These are phyloP conservation scores for Tipula vernalis DNA, from an alignment of 2,888 invertebrate species.

Conservation along the genomic window DNA sequence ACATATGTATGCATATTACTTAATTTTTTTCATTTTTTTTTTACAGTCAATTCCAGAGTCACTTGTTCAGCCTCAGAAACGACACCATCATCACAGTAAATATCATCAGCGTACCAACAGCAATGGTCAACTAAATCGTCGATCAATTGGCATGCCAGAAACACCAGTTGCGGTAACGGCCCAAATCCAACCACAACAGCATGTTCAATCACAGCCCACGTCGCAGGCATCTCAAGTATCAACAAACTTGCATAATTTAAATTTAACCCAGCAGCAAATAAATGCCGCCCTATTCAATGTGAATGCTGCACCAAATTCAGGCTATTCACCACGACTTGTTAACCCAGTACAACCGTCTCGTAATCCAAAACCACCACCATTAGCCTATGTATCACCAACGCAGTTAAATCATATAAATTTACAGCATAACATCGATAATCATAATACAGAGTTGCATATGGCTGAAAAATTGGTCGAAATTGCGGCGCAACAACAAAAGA, in stretches of 20 bases:
- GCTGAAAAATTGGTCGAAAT: slow-evolving; percentile 34
- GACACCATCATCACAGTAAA: slow-evolving; percentile 26
- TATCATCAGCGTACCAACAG: slow-evolving; percentile 25
- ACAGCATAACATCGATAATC: neutral
- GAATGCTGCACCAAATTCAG: slow-evolving; percentile 18
- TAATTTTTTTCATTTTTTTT: neutral
- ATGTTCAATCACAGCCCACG: neutral
- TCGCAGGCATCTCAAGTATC: neutral
- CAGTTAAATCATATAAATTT: slow-evolving; percentile 9
- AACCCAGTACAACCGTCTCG: neutral
- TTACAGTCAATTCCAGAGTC: slow-evolving; percentile 13
- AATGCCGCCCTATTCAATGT: slow-evolving; percentile 22
- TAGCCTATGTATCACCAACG: neutral
- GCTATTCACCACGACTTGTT: slow-evolving; percentile 18
- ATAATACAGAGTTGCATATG: slow-evolving; percentile 28
- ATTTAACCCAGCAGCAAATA: slow-evolving; percentile 22
- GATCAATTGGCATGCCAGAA: slow-evolving; percentile 16
- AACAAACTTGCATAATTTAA: slow-evolving; percentile 16
- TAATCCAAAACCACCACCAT: slow-evolving; percentile 10
- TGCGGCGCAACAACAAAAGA: slow-evolving; percentile 31
- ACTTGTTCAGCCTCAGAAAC: slow-evolving; percentile 15
- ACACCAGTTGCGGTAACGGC: neutral
- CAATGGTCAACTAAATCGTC: slow-evolving; percentile 17
- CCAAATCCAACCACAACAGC: slow-evolving; percentile 18
- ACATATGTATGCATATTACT: neutral